Evolutionary conservation across 1,140 invertebrate species (phyloP).

Genomic region (Microplitis demolitor): DNA sequence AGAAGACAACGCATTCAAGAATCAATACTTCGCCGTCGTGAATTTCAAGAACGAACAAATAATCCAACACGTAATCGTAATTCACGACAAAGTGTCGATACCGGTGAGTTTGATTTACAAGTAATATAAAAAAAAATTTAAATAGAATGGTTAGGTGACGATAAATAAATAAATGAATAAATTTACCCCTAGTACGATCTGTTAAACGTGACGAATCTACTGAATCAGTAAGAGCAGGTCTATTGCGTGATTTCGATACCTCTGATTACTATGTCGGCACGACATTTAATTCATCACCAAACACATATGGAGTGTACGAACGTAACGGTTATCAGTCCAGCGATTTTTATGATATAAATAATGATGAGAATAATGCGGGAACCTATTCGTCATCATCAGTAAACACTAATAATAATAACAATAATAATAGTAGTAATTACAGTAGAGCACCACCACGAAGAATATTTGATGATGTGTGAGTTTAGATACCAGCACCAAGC

Average conservation of each 20-base stretch:
- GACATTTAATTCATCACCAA: slow-evolving; percentile 55
- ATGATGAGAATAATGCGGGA: slow-evolving; percentile 41
- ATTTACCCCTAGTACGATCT: slow-evolving; percentile 52
- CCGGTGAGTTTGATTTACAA: slow-evolving; percentile 48
- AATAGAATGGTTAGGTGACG: neutral
- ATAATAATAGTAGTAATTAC: neutral
- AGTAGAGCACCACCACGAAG: slow-evolving; percentile 70
- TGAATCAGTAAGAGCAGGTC: slow-evolving; percentile 67
- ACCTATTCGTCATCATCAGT: slow-evolving; percentile 35
- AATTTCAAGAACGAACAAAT: slow-evolving; percentile 71
- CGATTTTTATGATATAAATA: slow-evolving; percentile 47
- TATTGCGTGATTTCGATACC: slow-evolving; percentile 68
- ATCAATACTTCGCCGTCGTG: slow-evolving; percentile 71
- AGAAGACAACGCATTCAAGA: slow-evolving; percentile 81
- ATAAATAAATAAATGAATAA: slow-evolving; percentile 18
- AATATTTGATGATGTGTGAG: slow-evolving; percentile 84
- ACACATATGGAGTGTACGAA: slow-evolving; percentile 57
- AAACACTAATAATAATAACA: neutral
- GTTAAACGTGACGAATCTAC: slow-evolving; percentile 61
- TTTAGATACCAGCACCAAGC: neutral
- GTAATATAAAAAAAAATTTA: slow-evolving; percentile 3
- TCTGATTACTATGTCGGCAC: slow-evolving; percentile 66
- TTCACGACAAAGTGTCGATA: slow-evolving; percentile 63
- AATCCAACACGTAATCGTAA: slow-evolving; percentile 62
- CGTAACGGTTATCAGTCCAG: slow-evolving; percentile 49